Evolutionary conservation across 1,140 invertebrate genomes (phyloP), one percentile per base, ranked within the genome.

Genomic region (Microplitis mediator): DNA sequence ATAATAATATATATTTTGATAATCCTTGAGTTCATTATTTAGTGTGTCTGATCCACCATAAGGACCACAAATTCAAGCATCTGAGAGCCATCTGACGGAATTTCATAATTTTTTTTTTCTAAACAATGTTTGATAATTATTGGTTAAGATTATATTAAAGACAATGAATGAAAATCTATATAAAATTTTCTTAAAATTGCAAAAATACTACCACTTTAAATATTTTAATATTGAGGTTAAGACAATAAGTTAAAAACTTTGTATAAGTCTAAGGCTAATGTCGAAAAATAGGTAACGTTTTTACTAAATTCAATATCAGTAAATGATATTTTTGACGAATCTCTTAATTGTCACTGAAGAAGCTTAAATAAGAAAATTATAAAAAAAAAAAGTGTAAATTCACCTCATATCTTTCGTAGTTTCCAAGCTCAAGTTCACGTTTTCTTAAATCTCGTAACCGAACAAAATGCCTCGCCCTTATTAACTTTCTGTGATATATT

Each of bases 391-490:
- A n/a, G 16, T 14, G 4, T 50, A 64, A 64, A 79, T 69, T 77
- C 77, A 91, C 90, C 87, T 88, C 87, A 74, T 88, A 89, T 74
- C 85, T 87, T 16, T 86, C 85, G 73, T 80, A 80, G 72, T 88
- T 79, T n/a, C 76, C 84, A 34, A 78, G 82, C 3, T 69, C 32
- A 45, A 81, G 79, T 78, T 90, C 88, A 71, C 90, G 84, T 71
- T 89, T 88, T 54, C 95, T 87, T 76, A 89, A 85, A 67, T 90
- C 89, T 82, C 95, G 91, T 35, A 97, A 88, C 66, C 91, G 87
- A 71, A 90, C 90, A 88, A 97, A 97, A 66, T 91, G 90, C 75
- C 90, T 89, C 14, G 94, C 90, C 94, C 76, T 90, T 90, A 73
- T 94, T 92, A 5, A 97, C 91, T 73, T 92, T 88, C 23, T 23